phyloP scores from a whole-genome alignment of 2,113 vertebrate species.

The Cygnus atratus region DNA sequence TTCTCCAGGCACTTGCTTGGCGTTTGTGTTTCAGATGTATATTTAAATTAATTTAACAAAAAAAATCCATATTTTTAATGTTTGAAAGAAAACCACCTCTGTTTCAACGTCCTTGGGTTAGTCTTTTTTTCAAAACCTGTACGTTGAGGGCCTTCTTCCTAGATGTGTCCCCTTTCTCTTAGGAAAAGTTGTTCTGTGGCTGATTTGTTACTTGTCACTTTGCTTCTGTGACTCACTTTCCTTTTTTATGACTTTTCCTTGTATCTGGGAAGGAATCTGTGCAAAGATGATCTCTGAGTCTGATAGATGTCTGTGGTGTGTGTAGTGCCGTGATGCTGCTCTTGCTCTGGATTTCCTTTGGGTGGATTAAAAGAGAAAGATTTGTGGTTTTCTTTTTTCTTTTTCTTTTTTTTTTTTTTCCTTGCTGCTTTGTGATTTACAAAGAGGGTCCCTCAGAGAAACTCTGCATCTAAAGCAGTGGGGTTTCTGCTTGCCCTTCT shows the following conservation, averaged over 20 bases:
- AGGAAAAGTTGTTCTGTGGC: not conserved
- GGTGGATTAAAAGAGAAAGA: constrained; percentile 47
- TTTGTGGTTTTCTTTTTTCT: not conserved
- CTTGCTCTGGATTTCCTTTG: constrained; percentile 35
- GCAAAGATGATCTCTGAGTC: not conserved
- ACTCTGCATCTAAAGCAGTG: not conserved
- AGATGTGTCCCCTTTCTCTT: not conserved
- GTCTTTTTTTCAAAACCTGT: not conserved
- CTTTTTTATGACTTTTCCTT: not conserved
- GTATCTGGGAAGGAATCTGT: constrained; percentile 22
- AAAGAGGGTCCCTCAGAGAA: not conserved
- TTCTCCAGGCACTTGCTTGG: constrained; percentile 1
- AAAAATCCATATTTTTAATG: not conserved
- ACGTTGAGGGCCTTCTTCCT: not conserved
- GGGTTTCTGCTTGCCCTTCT: not conserved
- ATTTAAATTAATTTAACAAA: constrained; percentile 34
- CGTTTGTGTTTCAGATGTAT: constrained; percentile 44
- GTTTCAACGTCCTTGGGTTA: not conserved
- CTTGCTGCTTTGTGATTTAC: not conserved
- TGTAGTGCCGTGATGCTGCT: constrained; percentile 34
- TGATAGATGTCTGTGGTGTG: constrained; percentile 19
- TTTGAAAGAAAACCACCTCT: not conserved
- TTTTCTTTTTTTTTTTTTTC: not conserved
- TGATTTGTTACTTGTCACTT: constrained; percentile 19
- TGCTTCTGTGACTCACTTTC: not conserved